phyloP scores from a whole-genome alignment of 2,797 vertebrate genomes.

The Erethizon dorsatum region DNA sequence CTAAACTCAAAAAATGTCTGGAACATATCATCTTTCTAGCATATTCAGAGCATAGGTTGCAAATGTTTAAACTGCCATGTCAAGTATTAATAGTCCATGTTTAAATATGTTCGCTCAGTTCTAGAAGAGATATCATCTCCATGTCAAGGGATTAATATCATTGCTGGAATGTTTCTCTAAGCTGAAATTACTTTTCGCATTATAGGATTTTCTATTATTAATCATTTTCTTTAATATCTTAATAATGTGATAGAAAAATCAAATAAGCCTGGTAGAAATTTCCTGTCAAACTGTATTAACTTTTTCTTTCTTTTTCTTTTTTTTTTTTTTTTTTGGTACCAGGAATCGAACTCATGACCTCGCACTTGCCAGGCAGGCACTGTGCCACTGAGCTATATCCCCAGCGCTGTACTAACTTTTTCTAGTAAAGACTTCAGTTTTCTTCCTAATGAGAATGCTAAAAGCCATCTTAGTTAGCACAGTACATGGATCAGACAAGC shows the following conservation, averaged over 20 bases:
- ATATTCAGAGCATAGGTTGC: slow-evolving; percentile 54
- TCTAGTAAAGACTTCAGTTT: slow-evolving; percentile 57
- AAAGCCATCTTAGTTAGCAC: slow-evolving; percentile 1
- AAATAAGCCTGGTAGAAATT: slow-evolving; percentile 75
- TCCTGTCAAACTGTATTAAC: slow-evolving; percentile 71
- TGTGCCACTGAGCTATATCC: too few relatives aligned
- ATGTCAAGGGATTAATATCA: slow-evolving; percentile 83
- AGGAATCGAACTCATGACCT: too few relatives aligned
- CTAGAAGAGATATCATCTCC: slow-evolving; percentile 80
- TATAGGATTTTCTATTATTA: slow-evolving; percentile 80
- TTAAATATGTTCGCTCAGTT: slow-evolving; percentile 77
- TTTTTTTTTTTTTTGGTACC: too few relatives aligned
- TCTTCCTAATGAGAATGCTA: slow-evolving; percentile 56
- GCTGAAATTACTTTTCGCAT: slow-evolving; percentile 33
- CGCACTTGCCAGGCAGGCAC: too few relatives aligned
- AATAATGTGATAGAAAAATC: slow-evolving; percentile 81
- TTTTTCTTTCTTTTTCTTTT: background rate
- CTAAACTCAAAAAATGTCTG: slow-evolving; percentile 56
- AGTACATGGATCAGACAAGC: background rate
- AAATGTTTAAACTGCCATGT: slow-evolving; percentile 73
- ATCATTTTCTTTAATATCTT: slow-evolving; percentile 82
- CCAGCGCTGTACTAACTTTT: slow-evolving; percentile 56
- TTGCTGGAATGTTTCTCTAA: slow-evolving; percentile 78
- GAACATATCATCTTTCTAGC: slow-evolving; percentile 36
- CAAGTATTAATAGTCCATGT: slow-evolving; percentile 79